Conservation (phyloP, 1,140 invertebrate genomes). For the Caerostris darwini region DNA sequence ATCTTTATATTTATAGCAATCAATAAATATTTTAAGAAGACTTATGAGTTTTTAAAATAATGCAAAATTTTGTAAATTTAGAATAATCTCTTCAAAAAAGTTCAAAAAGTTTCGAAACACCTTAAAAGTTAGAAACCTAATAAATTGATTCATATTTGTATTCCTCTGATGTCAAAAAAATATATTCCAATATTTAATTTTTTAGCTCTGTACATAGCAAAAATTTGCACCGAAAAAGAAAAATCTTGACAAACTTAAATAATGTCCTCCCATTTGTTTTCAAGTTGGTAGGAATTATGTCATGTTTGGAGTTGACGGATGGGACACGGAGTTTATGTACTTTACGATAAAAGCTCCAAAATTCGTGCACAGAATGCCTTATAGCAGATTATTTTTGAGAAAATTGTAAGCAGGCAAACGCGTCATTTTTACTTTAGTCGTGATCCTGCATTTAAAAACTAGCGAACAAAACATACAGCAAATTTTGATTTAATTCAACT, state of each 20-base stretch:
- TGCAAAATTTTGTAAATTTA: too few relatives aligned
- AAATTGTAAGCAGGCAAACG: not conserved
- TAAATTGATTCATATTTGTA: too few relatives aligned
- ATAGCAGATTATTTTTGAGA: not conserved
- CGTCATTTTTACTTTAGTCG: not conserved
- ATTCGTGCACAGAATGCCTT: not conserved
- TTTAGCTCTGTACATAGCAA: not conserved
- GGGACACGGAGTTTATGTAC: not conserved
- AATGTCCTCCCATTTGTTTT: not conserved
- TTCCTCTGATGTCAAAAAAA: too few relatives aligned
- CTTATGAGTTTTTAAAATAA: too few relatives aligned
- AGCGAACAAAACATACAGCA: too few relatives aligned
- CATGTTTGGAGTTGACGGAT: constrained; percentile 8
- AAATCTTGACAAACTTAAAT: not conserved
- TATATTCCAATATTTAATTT: too few relatives aligned
- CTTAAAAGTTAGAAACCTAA: too few relatives aligned
- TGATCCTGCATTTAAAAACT: not conserved
- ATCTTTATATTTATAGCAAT: too few relatives aligned
- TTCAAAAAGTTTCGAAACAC: too few relatives aligned
- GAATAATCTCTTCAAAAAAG: too few relatives aligned
- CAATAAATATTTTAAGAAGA: too few relatives aligned
- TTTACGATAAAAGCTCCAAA: not conserved
- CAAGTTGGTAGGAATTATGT: not conserved
- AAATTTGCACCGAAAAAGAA: not conserved
- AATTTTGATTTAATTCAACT: too few relatives aligned